These are phyloP conservation scores for Daktulosphaira vitifoliae DNA, from an alignment of 1,140 invertebrate species.

Conservation along the genomic window DNA sequence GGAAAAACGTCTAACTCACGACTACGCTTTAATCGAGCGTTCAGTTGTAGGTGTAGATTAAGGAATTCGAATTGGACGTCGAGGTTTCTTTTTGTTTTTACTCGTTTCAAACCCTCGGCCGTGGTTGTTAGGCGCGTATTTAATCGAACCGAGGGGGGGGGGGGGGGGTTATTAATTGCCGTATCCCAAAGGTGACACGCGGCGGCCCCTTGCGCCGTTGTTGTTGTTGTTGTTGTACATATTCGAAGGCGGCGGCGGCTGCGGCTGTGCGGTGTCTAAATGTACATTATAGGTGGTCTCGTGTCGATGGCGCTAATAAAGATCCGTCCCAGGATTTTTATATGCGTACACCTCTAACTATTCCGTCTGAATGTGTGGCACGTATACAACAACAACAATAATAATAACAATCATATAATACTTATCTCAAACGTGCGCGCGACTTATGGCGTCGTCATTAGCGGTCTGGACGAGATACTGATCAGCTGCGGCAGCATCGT, in stretches of 20 bases:
- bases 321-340: background rate
- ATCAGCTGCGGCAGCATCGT: no score
- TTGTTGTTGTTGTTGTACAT: background rate
- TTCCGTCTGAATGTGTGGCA: no score
- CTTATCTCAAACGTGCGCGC: conserved; percentile 14
- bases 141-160: no score
- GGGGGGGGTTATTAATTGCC: conserved; percentile 30
- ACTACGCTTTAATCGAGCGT: no score
- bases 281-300: conserved; percentile 20
- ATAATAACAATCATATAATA: no score
- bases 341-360: no score
- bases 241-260: background rate
- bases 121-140: background rate
- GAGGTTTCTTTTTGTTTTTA: background rate
- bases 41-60: no score
- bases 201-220: background rate
- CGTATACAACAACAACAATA: no score
- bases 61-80: no score
- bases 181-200: conserved; percentile 26
- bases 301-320: conserved; percentile 30
- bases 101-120: background rate
- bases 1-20: no score
- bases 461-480: conserved; percentile 30
- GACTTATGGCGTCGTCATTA: conserved; percentile 27
- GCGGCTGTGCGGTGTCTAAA: background rate